phyloP scores from a whole-genome alignment of 2,888 invertebrate genomes.

The Lepidochrysops patricia region DNA sequence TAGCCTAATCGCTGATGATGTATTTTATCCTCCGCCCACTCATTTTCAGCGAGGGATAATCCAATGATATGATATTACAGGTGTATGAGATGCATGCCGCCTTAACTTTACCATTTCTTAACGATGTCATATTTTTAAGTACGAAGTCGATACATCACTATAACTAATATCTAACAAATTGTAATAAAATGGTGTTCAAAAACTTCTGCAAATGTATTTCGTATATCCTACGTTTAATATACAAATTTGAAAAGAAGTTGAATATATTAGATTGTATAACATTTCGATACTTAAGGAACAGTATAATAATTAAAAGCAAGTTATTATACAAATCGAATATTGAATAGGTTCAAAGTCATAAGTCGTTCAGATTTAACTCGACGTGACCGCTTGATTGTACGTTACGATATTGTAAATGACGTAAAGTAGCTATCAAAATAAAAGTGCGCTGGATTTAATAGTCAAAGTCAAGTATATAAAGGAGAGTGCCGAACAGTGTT shows the following conservation, averaged over 20 bases:
- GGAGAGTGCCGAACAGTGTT: background rate
- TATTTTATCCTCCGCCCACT: background rate
- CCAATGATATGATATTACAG: background rate
- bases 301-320: background rate
- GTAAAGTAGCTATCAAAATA: background rate
- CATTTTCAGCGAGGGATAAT: background rate
- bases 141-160: no score
- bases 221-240: no score
- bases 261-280: no score
- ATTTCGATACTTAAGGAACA: no score
- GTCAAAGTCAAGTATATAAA: background rate
- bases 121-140: no score
- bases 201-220: no score
- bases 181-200: no score
- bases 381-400: background rate
- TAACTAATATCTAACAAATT: no score
- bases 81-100: background rate
- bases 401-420: slow-evolving; percentile 4
- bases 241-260: no score
- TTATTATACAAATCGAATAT: background rate
- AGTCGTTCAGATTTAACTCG: background rate
- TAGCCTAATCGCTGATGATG: background rate
- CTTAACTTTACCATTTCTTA: background rate
- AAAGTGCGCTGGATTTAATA: background rate
- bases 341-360: background rate